A percentile compares a stretch with the other conserved stretches of the same genome.
Evolutionary conservation across 2,113 vertebrate genomes (phyloP).

Genomic region (Aegotheles bennettii): DNA sequence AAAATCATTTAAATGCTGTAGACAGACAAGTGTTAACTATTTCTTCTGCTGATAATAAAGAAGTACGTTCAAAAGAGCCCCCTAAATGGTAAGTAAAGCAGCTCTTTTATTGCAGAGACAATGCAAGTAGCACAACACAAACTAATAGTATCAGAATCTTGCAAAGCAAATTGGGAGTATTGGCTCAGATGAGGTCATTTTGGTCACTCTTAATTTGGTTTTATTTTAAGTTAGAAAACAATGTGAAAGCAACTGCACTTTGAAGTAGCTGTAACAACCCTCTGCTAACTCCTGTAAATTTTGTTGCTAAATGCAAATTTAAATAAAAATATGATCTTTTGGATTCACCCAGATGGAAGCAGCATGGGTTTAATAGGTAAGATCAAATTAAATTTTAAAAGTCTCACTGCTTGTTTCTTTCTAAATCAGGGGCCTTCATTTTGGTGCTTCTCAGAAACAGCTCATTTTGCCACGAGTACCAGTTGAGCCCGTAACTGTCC

Average conservation of each 20-base stretch:
- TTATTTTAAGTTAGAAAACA: background rate
- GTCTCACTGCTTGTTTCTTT: background rate
- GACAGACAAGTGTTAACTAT: conserved; percentile 71
- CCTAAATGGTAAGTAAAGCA: conserved; percentile 68
- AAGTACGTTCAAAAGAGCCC: background rate
- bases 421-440: conserved; percentile 68
- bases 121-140: background rate
- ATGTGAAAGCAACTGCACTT: background rate
- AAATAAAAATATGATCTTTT: background rate
- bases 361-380: background rate
- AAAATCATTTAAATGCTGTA: conserved; percentile 71
- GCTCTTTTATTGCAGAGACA: background rate
- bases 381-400: background rate
- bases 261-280: background rate
- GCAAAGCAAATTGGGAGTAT: background rate
- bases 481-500: background rate
- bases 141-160: background rate
- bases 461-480: conserved; percentile 58
- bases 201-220: background rate
- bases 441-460: conserved; percentile 56
- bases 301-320: background rate
- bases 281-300: background rate
- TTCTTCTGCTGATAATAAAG: conserved; percentile 54
- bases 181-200: background rate
- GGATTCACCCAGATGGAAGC: background rate